These are phyloP conservation scores for Dryomyza anilis DNA, from an alignment of 2,888 invertebrate species.

Conservation along the genomic window DNA sequence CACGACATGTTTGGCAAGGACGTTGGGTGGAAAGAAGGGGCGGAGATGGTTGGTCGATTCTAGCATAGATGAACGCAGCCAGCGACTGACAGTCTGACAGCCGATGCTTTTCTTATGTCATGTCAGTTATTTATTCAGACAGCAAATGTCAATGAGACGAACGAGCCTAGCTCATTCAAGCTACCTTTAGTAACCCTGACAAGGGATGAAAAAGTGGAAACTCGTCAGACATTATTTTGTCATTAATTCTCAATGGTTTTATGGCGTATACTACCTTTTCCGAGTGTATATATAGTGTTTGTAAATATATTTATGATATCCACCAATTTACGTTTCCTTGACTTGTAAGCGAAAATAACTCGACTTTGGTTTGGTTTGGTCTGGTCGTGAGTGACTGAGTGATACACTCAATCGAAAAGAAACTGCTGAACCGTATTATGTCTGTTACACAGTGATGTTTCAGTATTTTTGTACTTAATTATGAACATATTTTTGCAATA, in stretches of 20 bases:
- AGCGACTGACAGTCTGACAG: not conserved
- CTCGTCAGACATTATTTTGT: slow-evolving; percentile 58
- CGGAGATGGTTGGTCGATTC: slow-evolving; percentile 1
- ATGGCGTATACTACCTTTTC: slow-evolving; percentile 26
- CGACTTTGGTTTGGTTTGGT: too few relatives aligned
- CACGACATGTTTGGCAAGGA: slow-evolving; percentile 34
- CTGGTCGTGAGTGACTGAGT: too few relatives aligned
- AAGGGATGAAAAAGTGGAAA: slow-evolving; percentile 43
- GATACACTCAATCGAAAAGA: too few relatives aligned
- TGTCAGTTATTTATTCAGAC: slow-evolving; percentile 53
- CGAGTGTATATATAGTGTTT: too few relatives aligned
- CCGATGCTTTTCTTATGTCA: slow-evolving; percentile 48
- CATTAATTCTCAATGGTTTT: slow-evolving; percentile 57
- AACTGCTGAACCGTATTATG: too few relatives aligned
- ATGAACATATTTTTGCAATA: too few relatives aligned
- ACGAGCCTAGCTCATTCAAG: slow-evolving; percentile 31
- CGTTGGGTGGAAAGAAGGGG: not conserved
- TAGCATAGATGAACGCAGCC: not conserved
- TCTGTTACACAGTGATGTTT: too few relatives aligned
- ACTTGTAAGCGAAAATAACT: too few relatives aligned
- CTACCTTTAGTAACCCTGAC: slow-evolving; percentile 45
- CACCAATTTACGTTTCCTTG: too few relatives aligned
- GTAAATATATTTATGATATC: too few relatives aligned
- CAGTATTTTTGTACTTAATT: too few relatives aligned
- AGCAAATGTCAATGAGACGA: slow-evolving; percentile 52